phyloP scores from a whole-genome alignment of 2,797 vertebrate genomes.

The Myotis findleyi region DNA sequence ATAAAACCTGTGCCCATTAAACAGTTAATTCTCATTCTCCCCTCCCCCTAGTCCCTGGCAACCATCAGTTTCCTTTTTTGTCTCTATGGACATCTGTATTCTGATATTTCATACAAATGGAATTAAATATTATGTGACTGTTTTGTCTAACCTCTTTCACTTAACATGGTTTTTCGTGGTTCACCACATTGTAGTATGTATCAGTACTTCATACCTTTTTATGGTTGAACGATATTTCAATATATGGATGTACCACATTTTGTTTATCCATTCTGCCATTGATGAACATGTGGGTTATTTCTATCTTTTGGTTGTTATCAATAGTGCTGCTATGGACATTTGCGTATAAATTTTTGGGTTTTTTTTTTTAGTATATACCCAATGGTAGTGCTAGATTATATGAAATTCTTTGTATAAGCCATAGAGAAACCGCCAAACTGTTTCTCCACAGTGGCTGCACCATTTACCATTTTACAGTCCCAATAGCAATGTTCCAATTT shows the following conservation, averaged over 20 bases:
- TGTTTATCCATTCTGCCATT: not conserved
- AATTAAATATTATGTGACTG: not conserved
- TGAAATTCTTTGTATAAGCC: not conserved
- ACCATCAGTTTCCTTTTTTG: not conserved
- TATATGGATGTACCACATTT: not conserved
- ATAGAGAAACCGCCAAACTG: not conserved
- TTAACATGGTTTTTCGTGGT: not conserved
- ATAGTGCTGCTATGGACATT: not conserved
- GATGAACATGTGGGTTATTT: not conserved
- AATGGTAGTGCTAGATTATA: not conserved
- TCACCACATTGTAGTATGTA: not conserved
- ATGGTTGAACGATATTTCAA: not conserved
- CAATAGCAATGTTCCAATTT: not conserved
- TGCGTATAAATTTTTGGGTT: not conserved
- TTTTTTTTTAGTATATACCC: not conserved
- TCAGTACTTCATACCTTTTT: not conserved
- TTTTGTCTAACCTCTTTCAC: not conserved
- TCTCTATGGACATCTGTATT: not conserved
- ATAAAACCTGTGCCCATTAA: not conserved
- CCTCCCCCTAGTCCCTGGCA: not conserved
- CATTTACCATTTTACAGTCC: not conserved
- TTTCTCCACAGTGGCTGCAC: not conserved
- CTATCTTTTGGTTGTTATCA: not conserved
- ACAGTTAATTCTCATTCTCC: not conserved
- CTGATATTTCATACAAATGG: not conserved